These are phyloP conservation scores for Dendrophyllia cribrosa DNA, from an alignment of 64 coral and sea anemone species.

Conservation along the genomic window DNA sequence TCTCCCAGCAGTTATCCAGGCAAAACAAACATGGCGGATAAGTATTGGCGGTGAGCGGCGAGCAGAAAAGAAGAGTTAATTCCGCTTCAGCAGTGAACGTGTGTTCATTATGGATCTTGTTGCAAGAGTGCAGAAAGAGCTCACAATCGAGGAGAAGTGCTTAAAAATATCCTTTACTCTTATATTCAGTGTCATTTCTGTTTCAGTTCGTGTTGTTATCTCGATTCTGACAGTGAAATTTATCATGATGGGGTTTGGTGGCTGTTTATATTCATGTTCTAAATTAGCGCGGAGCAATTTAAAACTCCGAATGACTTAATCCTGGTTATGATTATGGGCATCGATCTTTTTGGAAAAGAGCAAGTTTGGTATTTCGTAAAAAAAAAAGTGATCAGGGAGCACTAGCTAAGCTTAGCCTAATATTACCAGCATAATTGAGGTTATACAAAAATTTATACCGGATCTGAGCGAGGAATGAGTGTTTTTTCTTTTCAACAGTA, in stretches of 20 bases:
- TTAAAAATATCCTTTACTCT: conserved; percentile 67
- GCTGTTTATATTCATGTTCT: too few species aligned
- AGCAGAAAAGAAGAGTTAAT: neutral
- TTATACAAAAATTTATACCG: too few species aligned
- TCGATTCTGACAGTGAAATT: neutral
- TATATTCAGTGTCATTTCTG: neutral
- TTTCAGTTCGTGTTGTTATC: neutral
- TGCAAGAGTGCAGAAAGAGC: conserved; percentile 36
- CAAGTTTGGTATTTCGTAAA: too few species aligned
- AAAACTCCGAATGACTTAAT: too few species aligned
- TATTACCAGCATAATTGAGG: too few species aligned
- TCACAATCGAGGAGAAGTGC: conserved; percentile 35
- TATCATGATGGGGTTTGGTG: neutral
- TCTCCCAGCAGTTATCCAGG: neutral
- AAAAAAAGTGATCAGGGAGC: too few species aligned
- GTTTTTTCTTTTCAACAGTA: too few species aligned
- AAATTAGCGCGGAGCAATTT: too few species aligned
- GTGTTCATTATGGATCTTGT: conserved; percentile 8
- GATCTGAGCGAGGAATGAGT: too few species aligned
- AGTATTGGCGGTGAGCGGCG: neutral
- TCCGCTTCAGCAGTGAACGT: neutral
- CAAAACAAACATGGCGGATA: conserved; percentile 66
- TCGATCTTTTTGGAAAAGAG: too few species aligned
- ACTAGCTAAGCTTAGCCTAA: too few species aligned
- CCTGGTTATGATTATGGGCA: too few species aligned